Evolutionary conservation across 2,797 vertebrate species (phyloP), one percentile per base, ranked within the genome.

Genomic region (Astyanax mexicanus): DNA sequence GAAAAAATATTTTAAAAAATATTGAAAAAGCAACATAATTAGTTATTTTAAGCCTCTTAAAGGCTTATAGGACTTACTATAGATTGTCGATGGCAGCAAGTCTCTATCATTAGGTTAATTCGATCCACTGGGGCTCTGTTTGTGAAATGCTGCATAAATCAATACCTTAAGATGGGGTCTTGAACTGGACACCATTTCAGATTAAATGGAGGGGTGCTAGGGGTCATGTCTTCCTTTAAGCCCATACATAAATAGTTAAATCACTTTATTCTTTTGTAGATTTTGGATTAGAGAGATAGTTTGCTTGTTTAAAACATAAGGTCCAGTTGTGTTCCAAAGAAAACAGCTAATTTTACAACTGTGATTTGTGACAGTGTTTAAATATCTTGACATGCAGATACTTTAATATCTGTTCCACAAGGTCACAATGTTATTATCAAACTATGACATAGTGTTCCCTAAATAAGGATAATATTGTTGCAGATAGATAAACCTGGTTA

Each of bases 131-230:
- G 78, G 72, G 81, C 86, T 88, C 49, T 87, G 84, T 84, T 77
- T 78, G 81, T 17, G 75, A 74, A 84, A 78, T 81, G 75, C 81
- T 67, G 83, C 82, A 87, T 92, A 90, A 91, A 91, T 93, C 90
- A 89, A 35, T 74, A 72, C 29, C 86, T 70, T 86, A 79, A 87
- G 84, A 71, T 84, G 75, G 69, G 77, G 65, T 81, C 81, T 76
- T 84, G 74, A 85, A 89, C 81, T 74, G 78, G 76, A 81, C 80
- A 79, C 70, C 81, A 79, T 85, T 32, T 32, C 78, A 83, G 83
- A 71, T 89, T 87, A 91, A 90, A 89, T 89, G 87, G 85, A 84
- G 80, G 85, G 84, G 80, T 85, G 83, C 82, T 84, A 85, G 75
- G 83, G 64, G 87, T 86, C 84, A 86, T 81, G 60, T 38, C 58